Conservation (phyloP, 2,113 vertebrate genomes). For the Pomatostomus ruficeps region DNA sequence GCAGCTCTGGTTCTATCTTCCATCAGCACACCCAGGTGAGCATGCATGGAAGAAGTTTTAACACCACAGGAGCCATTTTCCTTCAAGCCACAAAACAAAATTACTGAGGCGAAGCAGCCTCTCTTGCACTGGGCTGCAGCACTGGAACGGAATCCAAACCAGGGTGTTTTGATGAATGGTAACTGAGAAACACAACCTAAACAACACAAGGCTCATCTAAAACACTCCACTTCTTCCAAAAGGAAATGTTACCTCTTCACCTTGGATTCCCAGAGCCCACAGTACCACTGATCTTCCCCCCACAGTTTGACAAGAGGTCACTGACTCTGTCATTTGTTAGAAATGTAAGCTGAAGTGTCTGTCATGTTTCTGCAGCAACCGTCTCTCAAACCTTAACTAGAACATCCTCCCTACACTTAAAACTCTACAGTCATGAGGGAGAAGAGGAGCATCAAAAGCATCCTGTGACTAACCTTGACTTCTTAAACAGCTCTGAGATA, state of each 20-base stretch:
- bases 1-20: background rate
- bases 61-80: background rate
- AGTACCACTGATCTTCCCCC: background rate
- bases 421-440: background rate
- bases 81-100: background rate
- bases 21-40: background rate
- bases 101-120: accelerated
- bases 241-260: background rate
- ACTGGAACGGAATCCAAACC: background rate
- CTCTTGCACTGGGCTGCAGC: background rate
- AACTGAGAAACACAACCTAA: background rate
- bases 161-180: background rate
- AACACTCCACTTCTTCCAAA: background rate
- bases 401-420: background rate
- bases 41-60: background rate
- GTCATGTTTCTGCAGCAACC: background rate
- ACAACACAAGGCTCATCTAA: background rate
- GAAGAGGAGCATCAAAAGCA: background rate
- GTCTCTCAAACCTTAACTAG: background rate
- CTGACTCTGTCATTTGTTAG: background rate
- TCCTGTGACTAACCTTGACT: background rate
- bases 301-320: background rate
- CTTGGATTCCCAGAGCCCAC: background rate
- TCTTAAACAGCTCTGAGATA: background rate
- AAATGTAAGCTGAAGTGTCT: background rate